Evolutionary conservation across 2,113 vertebrate species (phyloP).

Genomic region (Aplodontia rufa): DNA sequence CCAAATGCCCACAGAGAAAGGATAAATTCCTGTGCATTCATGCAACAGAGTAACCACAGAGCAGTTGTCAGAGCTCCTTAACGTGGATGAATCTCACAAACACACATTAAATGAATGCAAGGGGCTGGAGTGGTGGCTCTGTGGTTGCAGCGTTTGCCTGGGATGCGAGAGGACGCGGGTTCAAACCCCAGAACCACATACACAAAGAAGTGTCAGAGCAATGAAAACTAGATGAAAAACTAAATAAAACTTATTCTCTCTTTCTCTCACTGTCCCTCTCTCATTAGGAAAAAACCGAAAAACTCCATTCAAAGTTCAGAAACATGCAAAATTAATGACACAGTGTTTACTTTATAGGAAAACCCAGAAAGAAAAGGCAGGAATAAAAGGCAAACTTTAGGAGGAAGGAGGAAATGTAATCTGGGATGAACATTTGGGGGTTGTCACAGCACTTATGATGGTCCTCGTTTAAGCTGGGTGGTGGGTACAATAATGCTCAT

Average conservation of each 20-base stretch:
- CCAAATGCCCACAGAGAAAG: neutral
- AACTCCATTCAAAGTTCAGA: constrained; percentile 15
- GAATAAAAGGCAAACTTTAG: neutral
- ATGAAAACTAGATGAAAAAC: no score
- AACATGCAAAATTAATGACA: neutral
- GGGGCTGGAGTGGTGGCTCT: no score
- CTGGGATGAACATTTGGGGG: rapidly evolving
- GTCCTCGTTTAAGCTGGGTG: neutral
- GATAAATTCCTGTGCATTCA: neutral
- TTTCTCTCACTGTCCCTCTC: no score
- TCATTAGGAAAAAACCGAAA: no score
- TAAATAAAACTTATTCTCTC: no score
- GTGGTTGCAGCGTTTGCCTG: no score
- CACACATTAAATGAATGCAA: neutral
- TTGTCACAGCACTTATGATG: no score
- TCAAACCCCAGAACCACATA: no score
- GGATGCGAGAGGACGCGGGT: no score
- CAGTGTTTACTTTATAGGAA: neutral
- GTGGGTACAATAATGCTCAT: neutral
- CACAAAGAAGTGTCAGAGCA: no score
- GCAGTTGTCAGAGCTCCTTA: neutral
- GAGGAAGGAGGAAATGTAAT: no score
- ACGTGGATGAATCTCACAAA: neutral
- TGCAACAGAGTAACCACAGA: neutral
- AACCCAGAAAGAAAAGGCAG: neutral